phyloP scores from a whole-genome alignment of 2,888 invertebrate genomes.

The Hylaea fasciaria region DNA sequence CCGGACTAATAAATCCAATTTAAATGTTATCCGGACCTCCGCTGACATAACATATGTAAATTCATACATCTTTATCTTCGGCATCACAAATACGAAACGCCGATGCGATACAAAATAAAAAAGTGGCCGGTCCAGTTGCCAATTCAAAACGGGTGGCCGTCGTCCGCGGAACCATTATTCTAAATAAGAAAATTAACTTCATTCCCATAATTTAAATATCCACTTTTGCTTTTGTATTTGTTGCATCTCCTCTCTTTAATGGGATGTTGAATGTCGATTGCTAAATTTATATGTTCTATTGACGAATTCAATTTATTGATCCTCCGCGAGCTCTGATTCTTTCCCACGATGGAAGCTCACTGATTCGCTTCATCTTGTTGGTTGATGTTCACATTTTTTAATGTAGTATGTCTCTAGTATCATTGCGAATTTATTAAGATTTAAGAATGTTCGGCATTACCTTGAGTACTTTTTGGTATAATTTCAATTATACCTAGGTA shows the following conservation, averaged over 20 bases:
- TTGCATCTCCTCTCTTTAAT: conserved; percentile 57
- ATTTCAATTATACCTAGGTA: no score
- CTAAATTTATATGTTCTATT: conserved; percentile 73
- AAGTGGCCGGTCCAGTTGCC: conserved; percentile 69
- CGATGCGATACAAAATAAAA: conserved; percentile 69
- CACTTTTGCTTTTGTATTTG: conserved; percentile 36
- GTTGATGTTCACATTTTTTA: no score
- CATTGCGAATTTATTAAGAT: no score
- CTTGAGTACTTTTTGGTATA: no score
- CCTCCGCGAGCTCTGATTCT: conserved; percentile 56
- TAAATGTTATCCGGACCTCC: conserved; percentile 79
- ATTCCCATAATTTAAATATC: conserved; percentile 84
- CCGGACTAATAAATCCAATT: conserved; percentile 83
- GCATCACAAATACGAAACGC: conserved; percentile 72
- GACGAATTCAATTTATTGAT: conserved; percentile 75
- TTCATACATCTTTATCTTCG: conserved; percentile 83
- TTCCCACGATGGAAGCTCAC: conserved; percentile 61
- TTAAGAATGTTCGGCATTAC: no score
- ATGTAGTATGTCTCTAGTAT: no score
- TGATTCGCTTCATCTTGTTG: no score
- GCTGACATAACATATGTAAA: conserved; percentile 84
- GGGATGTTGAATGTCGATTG: conserved; percentile 70
- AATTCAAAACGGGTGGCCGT: conserved; percentile 80
- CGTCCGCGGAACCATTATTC: conserved; percentile 78
- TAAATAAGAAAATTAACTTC: conserved; percentile 82